Conservation (phyloP, 1,140 invertebrate species). For the Pseudomyrmex gracilis region DNA sequence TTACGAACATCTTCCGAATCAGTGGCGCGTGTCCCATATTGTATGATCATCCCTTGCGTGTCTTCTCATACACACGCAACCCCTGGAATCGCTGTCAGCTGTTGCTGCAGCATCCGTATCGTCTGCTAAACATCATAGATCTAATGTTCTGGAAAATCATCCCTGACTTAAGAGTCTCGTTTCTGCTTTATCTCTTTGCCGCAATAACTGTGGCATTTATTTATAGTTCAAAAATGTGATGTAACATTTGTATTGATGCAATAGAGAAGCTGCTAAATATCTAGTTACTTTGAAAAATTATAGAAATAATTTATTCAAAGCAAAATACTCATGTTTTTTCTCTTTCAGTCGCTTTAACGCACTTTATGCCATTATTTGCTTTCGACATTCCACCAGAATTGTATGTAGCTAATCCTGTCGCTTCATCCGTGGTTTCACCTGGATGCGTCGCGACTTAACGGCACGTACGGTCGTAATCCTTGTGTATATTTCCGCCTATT, state of each 20-base stretch:
- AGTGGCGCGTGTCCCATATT: constrained; percentile 78
- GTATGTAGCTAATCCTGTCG: not conserved
- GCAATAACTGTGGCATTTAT: not conserved
- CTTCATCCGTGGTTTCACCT: constrained; percentile 30
- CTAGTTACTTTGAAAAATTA: too few relatives aligned
- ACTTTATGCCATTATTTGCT: too few relatives aligned
- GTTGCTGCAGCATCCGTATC: constrained; percentile 47
- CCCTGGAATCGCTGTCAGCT: constrained; percentile 72
- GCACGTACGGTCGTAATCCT: constrained; percentile 62
- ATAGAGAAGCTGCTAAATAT: too few relatives aligned
- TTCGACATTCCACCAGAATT: too few relatives aligned
- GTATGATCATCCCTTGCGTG: constrained; percentile 61
- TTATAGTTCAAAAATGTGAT: not conserved
- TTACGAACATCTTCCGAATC: constrained; percentile 80
- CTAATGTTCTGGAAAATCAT: constrained; percentile 12
- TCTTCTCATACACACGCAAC: constrained; percentile 69
- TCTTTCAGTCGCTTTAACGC: too few relatives aligned
- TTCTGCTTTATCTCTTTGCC: not conserved
- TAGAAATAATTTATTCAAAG: too few relatives aligned
- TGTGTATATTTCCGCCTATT: constrained; percentile 75
- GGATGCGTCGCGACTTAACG: constrained; percentile 62
- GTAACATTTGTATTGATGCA: not conserved
- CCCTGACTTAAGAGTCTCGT: not conserved
- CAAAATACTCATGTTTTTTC: too few relatives aligned
- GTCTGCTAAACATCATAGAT: not conserved